phyloP scores from a whole-genome alignment of 2,113 vertebrate genomes.

The Peucedramus taeniatus region DNA sequence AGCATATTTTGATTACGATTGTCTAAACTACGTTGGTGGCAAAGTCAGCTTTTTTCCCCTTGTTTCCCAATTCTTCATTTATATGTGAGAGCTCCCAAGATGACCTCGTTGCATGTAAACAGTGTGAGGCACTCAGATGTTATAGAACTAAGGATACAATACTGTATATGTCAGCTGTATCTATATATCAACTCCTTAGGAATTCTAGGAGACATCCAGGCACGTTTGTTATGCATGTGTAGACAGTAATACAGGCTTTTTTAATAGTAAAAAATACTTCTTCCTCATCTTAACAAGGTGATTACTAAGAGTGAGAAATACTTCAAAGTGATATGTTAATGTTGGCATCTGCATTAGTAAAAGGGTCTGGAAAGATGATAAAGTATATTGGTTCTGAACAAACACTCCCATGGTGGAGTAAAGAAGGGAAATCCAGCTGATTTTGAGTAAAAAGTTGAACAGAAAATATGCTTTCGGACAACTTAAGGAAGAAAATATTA shows the following conservation, averaged over 20 bases:
- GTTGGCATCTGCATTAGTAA: background rate
- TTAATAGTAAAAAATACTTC: background rate
- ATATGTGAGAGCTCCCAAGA: background rate
- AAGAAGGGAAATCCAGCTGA: background rate
- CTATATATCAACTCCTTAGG: background rate
- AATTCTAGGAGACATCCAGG: background rate
- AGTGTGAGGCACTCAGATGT: background rate
- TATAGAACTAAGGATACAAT: background rate
- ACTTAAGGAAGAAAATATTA: background rate
- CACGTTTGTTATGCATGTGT: background rate
- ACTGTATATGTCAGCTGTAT: background rate
- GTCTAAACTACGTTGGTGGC: background rate
- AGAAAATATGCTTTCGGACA: background rate
- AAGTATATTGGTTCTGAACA: background rate
- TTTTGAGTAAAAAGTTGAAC: background rate
- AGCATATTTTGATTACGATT: background rate
- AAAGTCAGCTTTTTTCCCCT: background rate
- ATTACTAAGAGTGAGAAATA: background rate
- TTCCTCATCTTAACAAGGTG: background rate
- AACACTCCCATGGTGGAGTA: background rate
- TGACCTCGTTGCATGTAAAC: background rate
- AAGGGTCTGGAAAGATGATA: background rate
- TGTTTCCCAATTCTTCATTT: background rate
- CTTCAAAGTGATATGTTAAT: background rate
- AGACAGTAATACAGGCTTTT: background rate